Base-by-base conservation (phyloP, 2,888 invertebrate species). In the Aelia acuminata region DNA sequence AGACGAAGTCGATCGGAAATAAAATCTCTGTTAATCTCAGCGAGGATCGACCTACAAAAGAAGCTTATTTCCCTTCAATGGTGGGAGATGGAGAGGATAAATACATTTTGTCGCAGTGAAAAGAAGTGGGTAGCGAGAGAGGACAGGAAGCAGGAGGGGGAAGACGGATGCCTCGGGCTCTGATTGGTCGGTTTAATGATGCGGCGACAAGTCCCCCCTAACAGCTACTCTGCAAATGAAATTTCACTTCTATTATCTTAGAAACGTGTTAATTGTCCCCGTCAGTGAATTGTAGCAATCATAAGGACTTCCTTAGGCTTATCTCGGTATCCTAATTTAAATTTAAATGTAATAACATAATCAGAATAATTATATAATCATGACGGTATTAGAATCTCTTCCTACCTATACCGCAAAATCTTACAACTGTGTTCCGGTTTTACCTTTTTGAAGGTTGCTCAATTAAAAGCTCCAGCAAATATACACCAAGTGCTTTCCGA, bases 161-260 rank as follows among this genome's bases (percentile, higher is more conserved):
- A 70, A 70, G 63, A 70, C 35, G 35, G 63, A 70, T 70, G 63
- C 63, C 63, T 70, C 8, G 31, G 63, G 26, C 63, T 70, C 31
- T 70, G 63, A 70, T 70, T 70, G 63, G 63, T 70, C 63, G 63
- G 63, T 70, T 70, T 70, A 70, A 70, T 70, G 63, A 70, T 70
- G 63, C 63, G 63, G 63, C 63, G 63, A 70, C 63, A 70, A 70
- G 63, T 70, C 63, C 20, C 11, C 31, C 57, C 57, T 57, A 57
- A 57, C 26, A 35, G 63, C 35, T 70, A 70, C 63, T 70, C 63
- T 70, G 35, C 63, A 35, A 70, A 70, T 70, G 63, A 70, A 70
- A 70, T 70, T 70, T 70, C 63, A 70, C 31, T 70, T 70, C 31
- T 35, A 70, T 70, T 70, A 70, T 70, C 63, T 70, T 70, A 31